Base-by-base conservation (phyloP, 2,888 invertebrate species). In the Trissolcus brochymenae region DNA sequence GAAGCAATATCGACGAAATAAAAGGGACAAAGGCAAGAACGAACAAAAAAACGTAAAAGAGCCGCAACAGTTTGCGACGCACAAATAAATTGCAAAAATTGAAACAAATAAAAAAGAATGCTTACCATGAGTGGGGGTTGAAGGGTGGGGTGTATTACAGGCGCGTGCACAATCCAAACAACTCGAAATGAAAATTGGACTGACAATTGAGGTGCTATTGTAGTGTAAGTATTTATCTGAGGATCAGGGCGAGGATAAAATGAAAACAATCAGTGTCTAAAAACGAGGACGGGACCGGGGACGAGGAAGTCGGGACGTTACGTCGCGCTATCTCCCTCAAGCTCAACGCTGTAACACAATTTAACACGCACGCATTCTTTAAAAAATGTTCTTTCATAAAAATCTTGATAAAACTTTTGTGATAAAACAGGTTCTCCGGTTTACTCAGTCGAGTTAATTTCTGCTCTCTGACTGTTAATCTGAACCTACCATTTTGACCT, bases 311-410 rank as follows among this genome's bases (percentile, higher is more conserved):
- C 76, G 64, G 82, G 82, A 83, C 87, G 87, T 88, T 89, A 89
- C 87, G 88, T 87, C 84, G 89, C 89, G 85, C 88, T 89, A 89
- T 88, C 87, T 89, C 88, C 89, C 88, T 88, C 88, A 88, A 88
- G 88, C 87, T 89, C 88, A 89, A 88, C 88, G 88, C 89, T 89
- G 89, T 83, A 89, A 89, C 88, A 89, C 88, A 89, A 89, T 89
- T 87, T 76, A 88, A 88, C 85, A 89, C 88, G 88, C 88, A 88
- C 87, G 87, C 88, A 87, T 62, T 56, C 56, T 68, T 75, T 59
- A 64, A 60, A 50, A 29, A 60, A 35, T 66, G 54, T 53, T 62
- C 53, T 9, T 11, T 64, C 1, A 46, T 46, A 51, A 35, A 21
- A 59, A 56, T 65, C 49, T 43, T 46, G 43, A 49, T 64, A 57